Percentiles rank a stretch among this genome's conserved stretches.
phyloP scores from a whole-genome alignment of 2,888 invertebrate species.

The Ephialtes manifestator region DNA sequence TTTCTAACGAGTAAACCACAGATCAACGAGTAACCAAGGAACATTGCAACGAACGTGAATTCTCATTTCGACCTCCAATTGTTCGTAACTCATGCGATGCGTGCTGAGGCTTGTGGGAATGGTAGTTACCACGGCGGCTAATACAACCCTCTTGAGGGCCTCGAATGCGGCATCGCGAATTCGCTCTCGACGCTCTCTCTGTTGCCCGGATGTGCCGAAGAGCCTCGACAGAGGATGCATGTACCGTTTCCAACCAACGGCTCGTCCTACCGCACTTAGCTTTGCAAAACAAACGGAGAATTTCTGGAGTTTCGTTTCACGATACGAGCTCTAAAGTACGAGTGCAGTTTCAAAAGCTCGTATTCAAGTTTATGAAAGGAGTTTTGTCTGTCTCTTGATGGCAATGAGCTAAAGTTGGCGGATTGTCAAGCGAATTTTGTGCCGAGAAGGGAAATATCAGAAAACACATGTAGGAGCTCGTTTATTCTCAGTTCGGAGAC shows the following conservation, averaged over 20 bases:
- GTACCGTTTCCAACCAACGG: not conserved
- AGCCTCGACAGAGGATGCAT: conserved; percentile 2
- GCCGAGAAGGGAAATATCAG: not conserved
- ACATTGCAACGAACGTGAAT: conserved; percentile 28
- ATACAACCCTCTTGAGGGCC: conserved; percentile 25
- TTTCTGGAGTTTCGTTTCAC: conserved; percentile 50
- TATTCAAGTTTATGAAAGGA: conserved; percentile 44
- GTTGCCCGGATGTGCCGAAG: not conserved
- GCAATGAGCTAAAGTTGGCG: conserved; percentile 6
- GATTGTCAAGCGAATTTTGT: not conserved
- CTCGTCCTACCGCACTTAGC: conserved; percentile 14
- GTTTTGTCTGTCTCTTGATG: conserved; percentile 4
- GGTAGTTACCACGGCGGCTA: conserved; percentile 9
- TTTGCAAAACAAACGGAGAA: conserved; percentile 51
- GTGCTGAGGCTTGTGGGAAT: conserved; percentile 20
- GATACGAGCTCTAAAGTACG: conserved; percentile 14
- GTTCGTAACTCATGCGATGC: conserved; percentile 36
- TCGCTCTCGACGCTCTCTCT: not conserved
- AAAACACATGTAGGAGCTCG: not conserved
- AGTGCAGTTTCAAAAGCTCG: conserved; percentile 24
- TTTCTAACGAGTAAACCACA: too few relatives aligned
- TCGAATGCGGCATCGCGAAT: conserved; percentile 14
- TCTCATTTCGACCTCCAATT: conserved; percentile 42
- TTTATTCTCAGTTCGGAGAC: not conserved
- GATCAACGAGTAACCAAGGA: too few relatives aligned